phyloP scores from a whole-genome alignment of 1,140 invertebrate species.

The Drosophila sproati region DNA sequence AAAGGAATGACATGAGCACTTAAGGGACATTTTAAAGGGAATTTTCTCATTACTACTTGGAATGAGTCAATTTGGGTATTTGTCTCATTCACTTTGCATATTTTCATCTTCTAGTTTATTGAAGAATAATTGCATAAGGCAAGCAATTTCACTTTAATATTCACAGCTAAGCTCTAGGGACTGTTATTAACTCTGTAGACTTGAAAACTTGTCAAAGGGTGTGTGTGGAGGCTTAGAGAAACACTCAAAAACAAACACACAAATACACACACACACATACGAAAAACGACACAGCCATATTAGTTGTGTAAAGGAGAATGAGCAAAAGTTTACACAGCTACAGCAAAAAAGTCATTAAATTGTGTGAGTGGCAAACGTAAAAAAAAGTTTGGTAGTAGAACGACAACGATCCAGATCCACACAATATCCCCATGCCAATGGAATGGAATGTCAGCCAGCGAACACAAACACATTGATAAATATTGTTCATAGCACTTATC shows the following conservation, averaged over 20 bases:
- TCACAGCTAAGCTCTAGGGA: background rate
- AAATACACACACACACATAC: slow-evolving; percentile 23
- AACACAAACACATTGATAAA: slow-evolving; percentile 32
- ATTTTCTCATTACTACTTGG: too few species aligned
- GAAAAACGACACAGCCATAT: slow-evolving; percentile 21
- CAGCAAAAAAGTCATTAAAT: slow-evolving; percentile 45
- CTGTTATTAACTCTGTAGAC: slow-evolving; percentile 3
- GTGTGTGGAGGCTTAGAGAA: slow-evolving; percentile 60
- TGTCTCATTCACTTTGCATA: too few species aligned
- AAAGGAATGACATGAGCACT: too few species aligned
- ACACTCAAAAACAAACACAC: slow-evolving; percentile 31
- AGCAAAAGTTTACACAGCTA: slow-evolving; percentile 50
- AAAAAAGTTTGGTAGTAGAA: slow-evolving; percentile 29
- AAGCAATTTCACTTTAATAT: too few species aligned
- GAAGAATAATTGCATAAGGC: too few species aligned
- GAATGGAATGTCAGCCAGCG: slow-evolving; percentile 16
- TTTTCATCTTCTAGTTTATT: too few species aligned
- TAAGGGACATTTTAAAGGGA: too few species aligned
- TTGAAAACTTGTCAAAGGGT: slow-evolving; percentile 76
- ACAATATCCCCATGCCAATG: slow-evolving; percentile 31
- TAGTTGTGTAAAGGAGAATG: slow-evolving; percentile 52
- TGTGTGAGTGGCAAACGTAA: slow-evolving; percentile 27
- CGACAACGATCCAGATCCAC: slow-evolving; percentile 10
- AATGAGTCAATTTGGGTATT: too few species aligned
- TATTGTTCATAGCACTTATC: slow-evolving; percentile 55